Percentiles rank a stretch among this genome's conserved stretches.
Evolutionary conservation across 1,140 invertebrate species (phyloP).

Genomic region (Drosophila novamexicana): DNA sequence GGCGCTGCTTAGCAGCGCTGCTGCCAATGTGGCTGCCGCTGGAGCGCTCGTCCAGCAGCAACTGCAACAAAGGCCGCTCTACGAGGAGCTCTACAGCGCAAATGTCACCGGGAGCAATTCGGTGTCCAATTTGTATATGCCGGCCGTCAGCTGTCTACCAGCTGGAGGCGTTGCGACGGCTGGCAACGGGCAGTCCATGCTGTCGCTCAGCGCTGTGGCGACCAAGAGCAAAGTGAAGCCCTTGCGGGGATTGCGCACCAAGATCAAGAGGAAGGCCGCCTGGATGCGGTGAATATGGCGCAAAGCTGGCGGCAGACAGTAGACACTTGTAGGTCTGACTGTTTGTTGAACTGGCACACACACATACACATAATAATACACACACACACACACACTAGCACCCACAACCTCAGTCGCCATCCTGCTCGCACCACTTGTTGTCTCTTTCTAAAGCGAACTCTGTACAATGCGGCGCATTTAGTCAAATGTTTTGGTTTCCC

Average conservation of each 20-base stretch:
- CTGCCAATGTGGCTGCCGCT: conserved; percentile 62
- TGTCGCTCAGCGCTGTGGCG: conserved; percentile 54
- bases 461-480: conserved; percentile 63
- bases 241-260: conserved; percentile 70
- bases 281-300: conserved; percentile 82
- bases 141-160: conserved; percentile 27
- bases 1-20: conserved; percentile 71
- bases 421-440: conserved; percentile 38
- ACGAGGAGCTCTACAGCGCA: conserved; percentile 28
- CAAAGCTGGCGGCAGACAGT: conserved; percentile 43
- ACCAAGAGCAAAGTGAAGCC: conserved; percentile 60
- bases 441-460: conserved; percentile 61
- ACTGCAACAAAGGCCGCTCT: conserved; percentile 32
- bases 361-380: background rate
- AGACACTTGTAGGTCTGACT: conserved; percentile 7
- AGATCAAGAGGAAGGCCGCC: conserved; percentile 79
- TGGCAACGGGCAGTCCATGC: conserved; percentile 12
- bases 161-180: conserved; percentile 2
- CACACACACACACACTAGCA: conserved; percentile 3
- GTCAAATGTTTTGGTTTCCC: conserved; percentile 39
- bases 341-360: conserved; percentile 10
- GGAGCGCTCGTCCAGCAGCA: conserved; percentile 43
- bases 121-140: conserved; percentile 34
- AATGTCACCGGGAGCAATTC: conserved; percentile 23
- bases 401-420: conserved; percentile 7